A percentile compares a stretch with the other conserved stretches of the same genome.
phyloP scores from a whole-genome alignment of 2,113 vertebrate genomes.

The Micromys minutus region DNA sequence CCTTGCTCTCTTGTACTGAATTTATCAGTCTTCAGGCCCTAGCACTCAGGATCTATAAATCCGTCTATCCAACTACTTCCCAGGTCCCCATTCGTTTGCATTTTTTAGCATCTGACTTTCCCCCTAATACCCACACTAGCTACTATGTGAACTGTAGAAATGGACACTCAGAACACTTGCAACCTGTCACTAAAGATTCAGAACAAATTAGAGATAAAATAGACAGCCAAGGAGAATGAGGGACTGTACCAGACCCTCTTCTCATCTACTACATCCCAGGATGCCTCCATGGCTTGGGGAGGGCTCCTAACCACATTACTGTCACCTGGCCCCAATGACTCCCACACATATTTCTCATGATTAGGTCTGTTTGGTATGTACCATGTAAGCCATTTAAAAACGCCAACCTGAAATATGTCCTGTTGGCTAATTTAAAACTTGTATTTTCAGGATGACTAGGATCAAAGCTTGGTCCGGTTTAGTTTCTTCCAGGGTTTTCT shows the following conservation, averaged over 20 bases:
- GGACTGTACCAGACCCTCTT: neutral
- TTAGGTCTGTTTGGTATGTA: neutral
- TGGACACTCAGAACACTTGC: neutral
- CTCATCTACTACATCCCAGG: neutral
- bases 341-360: neutral
- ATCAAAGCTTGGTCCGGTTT: neutral
- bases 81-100: neutral
- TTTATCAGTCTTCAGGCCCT: neutral
- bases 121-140: neutral
- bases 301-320: neutral
- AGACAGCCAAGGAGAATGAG: neutral
- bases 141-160: neutral
- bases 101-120: constrained; percentile 2
- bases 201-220: neutral
- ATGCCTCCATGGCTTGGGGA: neutral
- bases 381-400: neutral
- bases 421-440: neutral
- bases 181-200: neutral
- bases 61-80: neutral
- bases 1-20: neutral
- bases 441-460: neutral
- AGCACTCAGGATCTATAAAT: neutral
- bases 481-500: neutral
- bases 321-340: neutral
- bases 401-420: neutral